These are phyloP conservation scores for Holothuria scabra DNA, from an alignment of 53 echinoderm and acorn worm species.

Conservation along the genomic window DNA sequence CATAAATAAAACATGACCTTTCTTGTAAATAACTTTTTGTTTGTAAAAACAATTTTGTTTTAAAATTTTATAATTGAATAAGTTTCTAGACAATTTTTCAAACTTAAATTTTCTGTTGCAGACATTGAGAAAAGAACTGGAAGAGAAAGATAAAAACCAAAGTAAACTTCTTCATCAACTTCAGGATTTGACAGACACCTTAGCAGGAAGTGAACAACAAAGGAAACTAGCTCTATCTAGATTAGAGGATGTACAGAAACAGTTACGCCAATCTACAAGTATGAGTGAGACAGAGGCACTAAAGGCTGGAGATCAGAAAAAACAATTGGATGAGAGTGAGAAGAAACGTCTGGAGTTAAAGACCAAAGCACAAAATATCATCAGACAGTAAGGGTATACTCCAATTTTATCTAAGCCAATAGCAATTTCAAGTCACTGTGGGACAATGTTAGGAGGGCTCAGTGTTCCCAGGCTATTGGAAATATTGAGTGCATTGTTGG, in stretches of 20 bases:
- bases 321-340: conserved; percentile 65
- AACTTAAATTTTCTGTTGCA: background rate
- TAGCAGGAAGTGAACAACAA: conserved; percentile 73
- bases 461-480: no score
- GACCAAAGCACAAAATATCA: conserved; percentile 68
- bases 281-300: conserved; percentile 55
- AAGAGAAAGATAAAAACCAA: conserved; percentile 77
- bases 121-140: conserved; percentile 78
- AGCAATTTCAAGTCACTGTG: background rate
- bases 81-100: no score
- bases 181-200: conserved; percentile 67
- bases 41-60: no score
- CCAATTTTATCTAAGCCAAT: no score
- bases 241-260: conserved; percentile 74
- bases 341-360: conserved; percentile 80
- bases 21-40: no score
- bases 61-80: no score
- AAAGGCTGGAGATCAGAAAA: conserved; percentile 67
- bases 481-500: no score
- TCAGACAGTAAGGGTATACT: conserved; percentile 79
- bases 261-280: conserved; percentile 62
- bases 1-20: no score
- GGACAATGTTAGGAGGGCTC: background rate
- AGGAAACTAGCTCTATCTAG: conserved; percentile 64
- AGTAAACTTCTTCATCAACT: conserved; percentile 69